Evolutionary conservation across 2,113 vertebrate species (phyloP).

Genomic region (Marmota monax): DNA sequence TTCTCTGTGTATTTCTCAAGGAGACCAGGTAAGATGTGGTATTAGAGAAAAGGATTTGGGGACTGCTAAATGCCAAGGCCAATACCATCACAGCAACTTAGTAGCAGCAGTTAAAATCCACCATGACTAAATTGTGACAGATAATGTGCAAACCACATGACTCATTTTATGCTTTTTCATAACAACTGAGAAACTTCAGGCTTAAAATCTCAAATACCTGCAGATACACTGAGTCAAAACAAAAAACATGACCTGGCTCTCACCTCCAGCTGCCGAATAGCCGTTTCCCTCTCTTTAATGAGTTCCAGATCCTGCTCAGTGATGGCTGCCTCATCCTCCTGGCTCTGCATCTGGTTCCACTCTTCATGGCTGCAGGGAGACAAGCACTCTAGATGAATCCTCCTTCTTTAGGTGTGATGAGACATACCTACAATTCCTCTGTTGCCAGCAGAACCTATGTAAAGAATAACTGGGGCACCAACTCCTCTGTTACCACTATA

Average conservation of each 20-base stretch:
- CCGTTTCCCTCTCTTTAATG: conserved; percentile 97
- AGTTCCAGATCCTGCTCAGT: conserved; percentile 97
- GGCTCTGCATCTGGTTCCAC: conserved; percentile 94
- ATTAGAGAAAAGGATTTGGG: background rate
- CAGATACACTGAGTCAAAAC: conserved; percentile 41
- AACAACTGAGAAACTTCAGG: background rate
- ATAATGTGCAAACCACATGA: conserved; percentile 16
- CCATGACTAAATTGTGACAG: background rate
- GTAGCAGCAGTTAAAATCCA: background rate
- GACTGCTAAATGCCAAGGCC: background rate
- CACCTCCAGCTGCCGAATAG: conserved; percentile 97
- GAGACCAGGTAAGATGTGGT: background rate
- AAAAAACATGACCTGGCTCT: conserved; percentile 50
- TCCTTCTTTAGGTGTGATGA: background rate
- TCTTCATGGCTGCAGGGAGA: conserved; percentile 93
- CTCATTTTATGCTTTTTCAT: conserved; percentile 47
- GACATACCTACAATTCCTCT: background rate
- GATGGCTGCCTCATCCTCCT: conserved; percentile 93
- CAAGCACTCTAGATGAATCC: conserved; percentile 46
- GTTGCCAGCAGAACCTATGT: background rate
- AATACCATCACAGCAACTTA: background rate
- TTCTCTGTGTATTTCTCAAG: conserved; percentile 1
- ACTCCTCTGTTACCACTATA: background rate
- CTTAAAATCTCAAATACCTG: background rate
- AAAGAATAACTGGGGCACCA: background rate